Conservation (phyloP, 2,113 vertebrate species). For the Xiphophorus couchianus region DNA sequence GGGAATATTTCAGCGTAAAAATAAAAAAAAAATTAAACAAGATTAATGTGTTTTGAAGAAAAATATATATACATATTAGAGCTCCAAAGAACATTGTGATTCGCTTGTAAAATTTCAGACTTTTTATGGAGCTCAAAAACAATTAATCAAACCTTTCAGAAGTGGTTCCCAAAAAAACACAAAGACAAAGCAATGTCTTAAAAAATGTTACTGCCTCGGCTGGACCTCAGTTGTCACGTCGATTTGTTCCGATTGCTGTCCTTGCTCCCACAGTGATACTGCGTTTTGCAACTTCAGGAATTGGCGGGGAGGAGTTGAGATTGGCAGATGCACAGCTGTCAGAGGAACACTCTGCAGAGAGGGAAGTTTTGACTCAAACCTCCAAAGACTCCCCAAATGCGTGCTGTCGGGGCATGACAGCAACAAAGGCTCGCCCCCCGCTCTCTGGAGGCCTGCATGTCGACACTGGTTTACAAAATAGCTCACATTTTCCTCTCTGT, state of each 20-base stretch:
- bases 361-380: background rate
- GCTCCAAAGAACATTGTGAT: background rate
- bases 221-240: slow-evolving; percentile 1
- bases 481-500: slow-evolving; percentile 14
- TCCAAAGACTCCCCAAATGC: slow-evolving; percentile 28
- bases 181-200: background rate
- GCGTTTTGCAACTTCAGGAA: slow-evolving; percentile 15
- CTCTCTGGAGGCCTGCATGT: slow-evolving; percentile 27
- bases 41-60: background rate
- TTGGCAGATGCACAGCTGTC: slow-evolving; percentile 28
- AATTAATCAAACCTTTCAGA: slow-evolving; percentile 4
- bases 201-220: background rate
- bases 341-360: background rate
- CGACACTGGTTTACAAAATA: background rate
- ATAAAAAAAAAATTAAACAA: background rate
- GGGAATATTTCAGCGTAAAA: background rate
- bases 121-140: too few species aligned
- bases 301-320: slow-evolving; percentile 13
- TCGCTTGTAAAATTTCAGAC: background rate
- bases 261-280: background rate
- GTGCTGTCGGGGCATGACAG: slow-evolving; percentile 8
- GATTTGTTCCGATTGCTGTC: slow-evolving; percentile 11
- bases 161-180: background rate
- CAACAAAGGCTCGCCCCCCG: slow-evolving; percentile 8
- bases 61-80: background rate